Evolutionary conservation across 2,113 vertebrate species (phyloP), one percentile per base, ranked within the genome.

Genomic region (Xenus cinereus): DNA sequence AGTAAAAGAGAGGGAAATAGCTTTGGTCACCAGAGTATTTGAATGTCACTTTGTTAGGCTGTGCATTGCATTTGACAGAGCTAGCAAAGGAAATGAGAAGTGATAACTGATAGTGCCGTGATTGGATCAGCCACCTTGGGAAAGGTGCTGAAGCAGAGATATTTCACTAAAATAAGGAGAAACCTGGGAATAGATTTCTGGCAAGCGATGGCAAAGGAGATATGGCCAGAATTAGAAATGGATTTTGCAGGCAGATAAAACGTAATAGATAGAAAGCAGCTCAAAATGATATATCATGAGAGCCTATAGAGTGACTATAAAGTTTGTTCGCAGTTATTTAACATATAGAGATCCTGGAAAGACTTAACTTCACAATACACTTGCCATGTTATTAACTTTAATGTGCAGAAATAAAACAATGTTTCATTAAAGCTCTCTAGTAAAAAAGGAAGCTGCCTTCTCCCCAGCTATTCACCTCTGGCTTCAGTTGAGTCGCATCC

Each of bases 131-230:
- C 97, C 96, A 98, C 97, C 97, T 97, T 97, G 97, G 97, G 97
- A 97, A 98, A 98, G 97, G 96, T 98, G 98, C 98, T 98, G 98
- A 98, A 98, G 97, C 97, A 97, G 90, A 98, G 98, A 97, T 98
- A 98, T 98, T 98, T 98, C 97, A 96, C 97, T 95, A 97, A 98
- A 98, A 97, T 96, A 98, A 98, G 97, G 94, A 96, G 97, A 96
- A 98, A 96, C 97, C 92, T 94, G 97, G 97, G 97, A 97, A 97
- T 93, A 97, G 97, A 97, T 97, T 98, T 97, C 97, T 97, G 90
- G 95, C 94, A 93, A 97, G 96, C 74, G 95, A 98, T 96, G 43
- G 12, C 79, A 37, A 89, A 96, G 97, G n/a, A 98, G 98, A 98
- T 97, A 98, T 5, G 81, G 96, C 93, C 96, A 94, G 97, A 98